phyloP scores from a whole-genome alignment of 2,888 invertebrate species.

The Lucinisca nassula region DNA sequence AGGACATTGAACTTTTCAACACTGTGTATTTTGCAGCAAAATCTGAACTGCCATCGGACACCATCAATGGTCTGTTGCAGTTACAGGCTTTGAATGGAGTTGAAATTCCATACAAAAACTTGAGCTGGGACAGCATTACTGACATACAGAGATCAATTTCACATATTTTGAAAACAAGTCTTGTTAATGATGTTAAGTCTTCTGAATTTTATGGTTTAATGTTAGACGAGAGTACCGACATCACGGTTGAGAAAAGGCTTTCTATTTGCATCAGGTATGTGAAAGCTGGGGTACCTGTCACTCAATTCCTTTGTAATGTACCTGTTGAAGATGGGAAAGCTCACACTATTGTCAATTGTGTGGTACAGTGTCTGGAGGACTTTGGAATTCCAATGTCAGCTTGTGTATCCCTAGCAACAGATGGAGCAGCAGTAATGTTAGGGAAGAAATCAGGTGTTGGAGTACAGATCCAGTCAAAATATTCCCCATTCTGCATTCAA shows the following conservation, averaged over 20 bases:
- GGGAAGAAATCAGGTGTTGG: slow-evolving; percentile 55
- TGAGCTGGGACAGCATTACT: background rate
- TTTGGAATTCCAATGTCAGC: slow-evolving; percentile 21
- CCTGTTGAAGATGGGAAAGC: slow-evolving; percentile 10
- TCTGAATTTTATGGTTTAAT: background rate
- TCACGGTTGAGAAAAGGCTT: slow-evolving; percentile 40
- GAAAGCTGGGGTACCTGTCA: background rate
- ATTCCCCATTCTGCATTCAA: slow-evolving; percentile 48
- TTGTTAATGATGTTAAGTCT: background rate
- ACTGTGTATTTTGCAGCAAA: slow-evolving; percentile 46
- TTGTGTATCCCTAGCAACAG: slow-evolving; percentile 51
- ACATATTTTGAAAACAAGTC: background rate
- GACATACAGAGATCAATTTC: slow-evolving; percentile 12
- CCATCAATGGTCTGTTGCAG: slow-evolving; percentile 48
- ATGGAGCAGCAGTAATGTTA: slow-evolving; percentile 57
- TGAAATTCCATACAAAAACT: slow-evolving; percentile 38
- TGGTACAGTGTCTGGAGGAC: background rate
- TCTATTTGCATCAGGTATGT: slow-evolving; percentile 52
- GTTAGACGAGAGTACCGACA: slow-evolving; percentile 58
- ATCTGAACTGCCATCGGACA: slow-evolving; percentile 42
- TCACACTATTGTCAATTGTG: slow-evolving; percentile 19
- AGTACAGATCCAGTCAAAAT: slow-evolving; percentile 37
- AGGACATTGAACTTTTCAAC: slow-evolving; percentile 28
- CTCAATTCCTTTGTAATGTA: slow-evolving; percentile 8
- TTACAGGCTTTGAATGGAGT: slow-evolving; percentile 49